Base-by-base conservation (phyloP, 2,797 vertebrate species). In the Parauchenoglanis ngamensis region DNA sequence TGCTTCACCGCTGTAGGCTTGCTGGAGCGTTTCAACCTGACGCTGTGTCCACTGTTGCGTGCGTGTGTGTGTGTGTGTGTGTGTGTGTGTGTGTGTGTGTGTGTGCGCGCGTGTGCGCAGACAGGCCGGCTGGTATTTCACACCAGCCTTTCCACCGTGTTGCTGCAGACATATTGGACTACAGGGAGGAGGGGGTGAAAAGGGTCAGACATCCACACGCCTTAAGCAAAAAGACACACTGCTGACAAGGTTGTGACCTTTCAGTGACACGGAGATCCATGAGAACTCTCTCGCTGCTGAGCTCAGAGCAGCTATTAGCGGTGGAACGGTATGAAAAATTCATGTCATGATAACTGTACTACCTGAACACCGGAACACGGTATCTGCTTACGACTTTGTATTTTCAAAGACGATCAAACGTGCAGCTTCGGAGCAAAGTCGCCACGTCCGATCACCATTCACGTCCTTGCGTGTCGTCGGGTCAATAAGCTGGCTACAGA, bases 121-220 rank as follows among this genome's bases (percentile, higher is more conserved):
- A 86, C 73, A 65, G 49, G 85, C 65, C 59, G 84, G 79, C 86
- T 89, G 88, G 87, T 89, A 89, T 89, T 89, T 91, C 90, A 89
- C 90, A 90, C 87, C 85, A 70, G 83, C 40, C 68, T 84, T 72
- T 79, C 49, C 35, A 78, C 63, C 61, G 63, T 80, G 88, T 61
- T 89, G 49, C 63, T 83, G 86, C 75, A 83, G 83, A 84, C 70
- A 68, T 54, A 88, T 85, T 87, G 85, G 87, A 77, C 78, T 59
- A 40, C 70, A 72, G 81, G 73, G 81, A 82, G 54, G 63, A 59
- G 25, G 40, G 13, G 78, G 76, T 49, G 72, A 78, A 57, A 59
- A 25, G 40, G 87, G 77, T 89, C 85, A 77, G 76, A 82, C 77
- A 83, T 44, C 73, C 31, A 67, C 73, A 65, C 35, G 31, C 67